These are phyloP conservation scores for Hermodice carunculata DNA, from an alignment of 2,888 invertebrate species.

Conservation along the genomic window DNA sequence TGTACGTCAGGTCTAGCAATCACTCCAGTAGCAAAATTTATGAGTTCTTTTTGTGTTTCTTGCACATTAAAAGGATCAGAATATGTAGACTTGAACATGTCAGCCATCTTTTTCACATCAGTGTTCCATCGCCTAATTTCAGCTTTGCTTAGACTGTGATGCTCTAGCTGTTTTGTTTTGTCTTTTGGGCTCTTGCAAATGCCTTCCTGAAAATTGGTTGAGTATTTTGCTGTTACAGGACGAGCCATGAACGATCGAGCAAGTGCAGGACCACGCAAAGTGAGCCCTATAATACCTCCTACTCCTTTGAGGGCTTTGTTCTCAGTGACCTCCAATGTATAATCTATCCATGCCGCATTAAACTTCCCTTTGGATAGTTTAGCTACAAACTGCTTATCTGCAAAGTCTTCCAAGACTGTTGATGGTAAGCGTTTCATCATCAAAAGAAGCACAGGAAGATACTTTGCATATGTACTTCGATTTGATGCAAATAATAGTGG, in stretches of 20 bases:
- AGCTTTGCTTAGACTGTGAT: background rate
- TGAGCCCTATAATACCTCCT: conserved; percentile 7
- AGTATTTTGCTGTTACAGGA: background rate
- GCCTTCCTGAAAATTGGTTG: background rate
- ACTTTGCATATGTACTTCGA: conserved; percentile 3
- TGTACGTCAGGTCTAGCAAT: background rate
- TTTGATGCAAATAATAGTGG: conserved; percentile 6
- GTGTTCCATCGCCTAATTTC: background rate
- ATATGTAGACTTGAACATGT: background rate
- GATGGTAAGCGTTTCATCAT: background rate
- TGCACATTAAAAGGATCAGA: background rate
- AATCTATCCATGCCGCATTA: conserved; percentile 4
- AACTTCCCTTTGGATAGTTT: conserved; percentile 1
- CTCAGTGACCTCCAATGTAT: conserved; percentile 1
- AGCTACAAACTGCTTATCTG: background rate
- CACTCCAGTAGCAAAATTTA: conserved; percentile 8
- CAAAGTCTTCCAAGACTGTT: background rate
- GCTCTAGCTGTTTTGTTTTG: background rate
- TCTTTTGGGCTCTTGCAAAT: too few relatives aligned
- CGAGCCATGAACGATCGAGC: conserved; percentile 1
- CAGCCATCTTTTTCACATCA: background rate
- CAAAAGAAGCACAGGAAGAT: background rate
- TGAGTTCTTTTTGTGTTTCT: background rate
- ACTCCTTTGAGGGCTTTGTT: conserved; percentile 7
- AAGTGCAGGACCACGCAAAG: background rate